Evolutionary conservation across 2,113 vertebrate genomes (phyloP).

Genomic region (Barbus barbus): DNA sequence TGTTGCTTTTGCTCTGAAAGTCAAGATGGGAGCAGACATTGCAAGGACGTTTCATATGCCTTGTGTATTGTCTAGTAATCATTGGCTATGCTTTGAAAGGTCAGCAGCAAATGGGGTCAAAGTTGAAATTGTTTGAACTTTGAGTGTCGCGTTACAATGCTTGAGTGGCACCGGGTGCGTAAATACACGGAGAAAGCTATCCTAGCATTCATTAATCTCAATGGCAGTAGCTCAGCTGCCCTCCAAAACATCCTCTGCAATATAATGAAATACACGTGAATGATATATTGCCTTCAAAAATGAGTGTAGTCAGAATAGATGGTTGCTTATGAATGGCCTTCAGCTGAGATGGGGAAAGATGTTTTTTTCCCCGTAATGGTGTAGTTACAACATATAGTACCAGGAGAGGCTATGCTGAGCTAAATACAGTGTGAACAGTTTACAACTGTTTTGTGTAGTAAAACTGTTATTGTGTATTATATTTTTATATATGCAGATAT

Average conservation of each 20-base stretch:
- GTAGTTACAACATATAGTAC: not conserved
- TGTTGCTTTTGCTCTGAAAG: not conserved
- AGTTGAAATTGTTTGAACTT: constrained; percentile 31
- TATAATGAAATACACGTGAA: not conserved
- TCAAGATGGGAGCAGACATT: not conserved
- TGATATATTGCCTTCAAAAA: not conserved
- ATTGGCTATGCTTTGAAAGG: constrained; percentile 9
- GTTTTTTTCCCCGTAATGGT: not conserved
- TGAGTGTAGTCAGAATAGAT: not conserved
- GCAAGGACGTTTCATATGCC: not conserved
- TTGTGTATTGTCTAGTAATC: constrained; percentile 15
- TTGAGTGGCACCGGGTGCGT: not conserved
- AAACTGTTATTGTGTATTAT: not conserved
- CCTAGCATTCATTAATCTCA: constrained; percentile 2
- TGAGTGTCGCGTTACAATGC: not conserved
- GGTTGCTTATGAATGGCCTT: not conserved
- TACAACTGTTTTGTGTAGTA: not conserved
- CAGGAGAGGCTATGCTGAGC: not conserved
- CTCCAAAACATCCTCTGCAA: not conserved
- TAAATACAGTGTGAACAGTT: not conserved
- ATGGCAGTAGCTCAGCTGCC: not conserved
- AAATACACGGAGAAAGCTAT: not conserved
- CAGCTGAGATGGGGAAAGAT: not conserved
- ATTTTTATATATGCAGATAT: not conserved
- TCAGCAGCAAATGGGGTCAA: constrained; percentile 17